These are phyloP conservation scores for Platerodrilus igneus DNA, from an alignment of 2,888 invertebrate species.

Conservation along the genomic window DNA sequence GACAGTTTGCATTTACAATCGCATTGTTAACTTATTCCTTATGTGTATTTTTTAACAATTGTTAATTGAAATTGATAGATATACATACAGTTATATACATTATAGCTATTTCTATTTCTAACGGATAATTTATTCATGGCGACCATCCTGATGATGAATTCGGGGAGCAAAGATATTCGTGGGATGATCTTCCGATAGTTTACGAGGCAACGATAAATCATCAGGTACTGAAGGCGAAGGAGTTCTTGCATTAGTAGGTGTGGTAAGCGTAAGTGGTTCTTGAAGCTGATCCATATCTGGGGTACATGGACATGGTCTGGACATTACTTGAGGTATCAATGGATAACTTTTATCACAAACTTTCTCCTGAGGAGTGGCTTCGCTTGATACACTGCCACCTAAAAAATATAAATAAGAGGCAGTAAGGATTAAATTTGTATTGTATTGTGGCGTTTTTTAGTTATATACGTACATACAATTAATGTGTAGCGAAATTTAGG, in stretches of 20 bases:
- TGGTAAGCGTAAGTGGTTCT: conserved; percentile 33
- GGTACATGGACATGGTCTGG: conserved; percentile 41
- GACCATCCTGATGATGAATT: no score
- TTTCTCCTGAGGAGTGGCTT: conserved; percentile 28
- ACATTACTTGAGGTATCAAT: conserved; percentile 33
- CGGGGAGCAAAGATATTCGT: conserved; percentile 13
- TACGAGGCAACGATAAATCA: conserved; percentile 40
- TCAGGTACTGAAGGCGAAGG: conserved; percentile 44
- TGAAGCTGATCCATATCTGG: conserved; percentile 36
- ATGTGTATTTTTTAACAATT: no score
- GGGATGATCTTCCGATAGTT: conserved; percentile 15
- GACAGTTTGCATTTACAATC: no score
- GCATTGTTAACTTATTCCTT: no score
- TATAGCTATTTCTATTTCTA: no score
- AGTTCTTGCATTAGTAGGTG: conserved; percentile 32
- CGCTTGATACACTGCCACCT: conserved; percentile 20
- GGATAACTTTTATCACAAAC: conserved; percentile 31
- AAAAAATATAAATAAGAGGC: conserved; percentile 1
- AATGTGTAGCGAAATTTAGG: no score
- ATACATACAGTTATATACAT: no score
- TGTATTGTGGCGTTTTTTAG: no score
- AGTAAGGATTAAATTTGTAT: no score
- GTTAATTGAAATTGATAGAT: no score
- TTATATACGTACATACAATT: no score
- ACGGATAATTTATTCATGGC: no score